Evolutionary conservation across 2,888 invertebrate species (phyloP), one percentile per base, ranked within the genome.

Genomic region (Willowsia nigromaculata): DNA sequence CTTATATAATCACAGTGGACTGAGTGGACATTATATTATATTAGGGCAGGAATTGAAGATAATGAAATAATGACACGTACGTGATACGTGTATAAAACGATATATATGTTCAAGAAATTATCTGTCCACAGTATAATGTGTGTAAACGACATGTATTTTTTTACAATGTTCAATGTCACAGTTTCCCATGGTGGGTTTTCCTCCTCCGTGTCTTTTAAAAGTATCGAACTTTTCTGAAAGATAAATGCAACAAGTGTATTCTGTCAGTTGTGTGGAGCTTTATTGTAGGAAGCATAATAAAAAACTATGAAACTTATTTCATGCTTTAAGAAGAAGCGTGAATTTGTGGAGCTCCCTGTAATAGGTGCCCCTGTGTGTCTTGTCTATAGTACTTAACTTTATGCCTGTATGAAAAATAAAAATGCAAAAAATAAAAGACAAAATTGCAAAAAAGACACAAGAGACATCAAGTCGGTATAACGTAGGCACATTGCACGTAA

Each of bases 141-240:
- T 43, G 40, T 43, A 71, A 43, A 43, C 43, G 22, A 71, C 25
- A 71, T 43, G 27, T 37, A 40, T 68, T 56, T 68, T 83, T 78
- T 62, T 78, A 50, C 76, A 27, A 43, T 76, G 62, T 78, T 85
- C 85, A 85, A 85, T 85, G 85, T 85, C 85, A 85, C 59, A 62
- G 50, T 85, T 78, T 85, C 85, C 25, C 85, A 85, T 78, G 85
- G 50, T 59, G 30, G 68, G 47, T 50, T 84, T 84, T 84, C 71
- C 84, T 71, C 71, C 84, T 71, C 25, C 6, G 6, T 37, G 22
- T 47, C 33, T 53, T 33, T 15, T 56, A 5, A 56, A n/a, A 47
- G 37, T 56, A 33, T 37, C 40, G 22, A 22, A 71, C 43, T 22
- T 22, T 71, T 37, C 13, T 71, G 9, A 18, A 3, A 68, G 37